These are phyloP conservation scores for Brachionus asplanchnoidis DNA, from an alignment of 1,140 invertebrate species.

Conservation along the genomic window DNA sequence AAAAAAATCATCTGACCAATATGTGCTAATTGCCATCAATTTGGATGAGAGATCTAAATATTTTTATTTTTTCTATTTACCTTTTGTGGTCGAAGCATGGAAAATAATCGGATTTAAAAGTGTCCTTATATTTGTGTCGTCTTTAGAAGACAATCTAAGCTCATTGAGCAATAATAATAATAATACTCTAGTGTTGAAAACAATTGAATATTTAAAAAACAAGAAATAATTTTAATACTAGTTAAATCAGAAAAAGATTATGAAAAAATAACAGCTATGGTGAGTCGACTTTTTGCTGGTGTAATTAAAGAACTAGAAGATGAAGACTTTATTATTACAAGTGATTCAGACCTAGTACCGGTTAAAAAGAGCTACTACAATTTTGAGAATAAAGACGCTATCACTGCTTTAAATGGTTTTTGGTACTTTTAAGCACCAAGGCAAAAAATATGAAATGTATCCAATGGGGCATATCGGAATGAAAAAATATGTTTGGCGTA, in stretches of 20 bases:
- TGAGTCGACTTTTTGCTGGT: not conserved
- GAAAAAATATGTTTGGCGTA: not conserved
- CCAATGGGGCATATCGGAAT: constrained; percentile 5
- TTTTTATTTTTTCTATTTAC: not conserved
- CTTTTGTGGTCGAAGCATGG: not conserved
- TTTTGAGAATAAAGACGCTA: not conserved
- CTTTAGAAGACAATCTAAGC: not conserved
- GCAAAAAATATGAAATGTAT: not conserved
- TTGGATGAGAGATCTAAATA: not conserved
- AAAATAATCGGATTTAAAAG: not conserved
- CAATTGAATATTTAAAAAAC: not conserved
- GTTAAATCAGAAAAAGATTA: not conserved
- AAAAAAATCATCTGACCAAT: not conserved
- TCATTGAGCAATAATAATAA: not conserved
- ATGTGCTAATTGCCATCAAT: not conserved
- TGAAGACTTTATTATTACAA: not conserved
- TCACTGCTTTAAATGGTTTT: not conserved
- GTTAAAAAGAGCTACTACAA: not conserved
- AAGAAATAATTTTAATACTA: not conserved
- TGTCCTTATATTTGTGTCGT: not conserved
- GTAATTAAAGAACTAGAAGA: not conserved
- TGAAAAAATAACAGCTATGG: not conserved
- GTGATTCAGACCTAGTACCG: not conserved
- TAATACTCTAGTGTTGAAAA: not conserved
- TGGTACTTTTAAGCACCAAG: not conserved